phyloP scores from a whole-genome alignment of 2,113 vertebrate species.

The Parotia lawesii region DNA sequence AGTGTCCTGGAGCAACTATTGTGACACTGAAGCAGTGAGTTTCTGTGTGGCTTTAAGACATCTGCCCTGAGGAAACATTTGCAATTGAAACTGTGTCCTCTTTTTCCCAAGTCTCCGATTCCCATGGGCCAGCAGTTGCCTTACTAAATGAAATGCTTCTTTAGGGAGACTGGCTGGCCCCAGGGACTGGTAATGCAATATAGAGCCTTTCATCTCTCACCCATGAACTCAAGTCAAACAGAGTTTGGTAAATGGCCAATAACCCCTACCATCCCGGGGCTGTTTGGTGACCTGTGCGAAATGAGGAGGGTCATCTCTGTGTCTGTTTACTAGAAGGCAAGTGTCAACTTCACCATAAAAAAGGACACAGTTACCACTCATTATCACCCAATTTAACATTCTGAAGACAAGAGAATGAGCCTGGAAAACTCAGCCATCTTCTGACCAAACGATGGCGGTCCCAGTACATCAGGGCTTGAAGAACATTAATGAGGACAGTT shows the following conservation, averaged over 20 bases:
- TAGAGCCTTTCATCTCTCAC: slow-evolving; percentile 45
- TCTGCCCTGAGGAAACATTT: slow-evolving; percentile 17
- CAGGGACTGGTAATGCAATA: slow-evolving; percentile 18
- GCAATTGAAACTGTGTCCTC: background rate
- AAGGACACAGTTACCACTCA: background rate
- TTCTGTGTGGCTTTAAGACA: slow-evolving; percentile 7
- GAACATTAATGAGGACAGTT: slow-evolving; percentile 6
- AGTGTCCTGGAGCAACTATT: background rate
- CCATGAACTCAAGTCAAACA: slow-evolving; percentile 58
- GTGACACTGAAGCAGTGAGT: background rate
- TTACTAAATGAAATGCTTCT: slow-evolving; percentile 23
- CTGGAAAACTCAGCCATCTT: background rate
- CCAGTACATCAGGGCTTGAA: background rate
- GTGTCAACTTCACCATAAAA: slow-evolving; percentile 45
- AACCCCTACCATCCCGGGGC: slow-evolving; percentile 32
- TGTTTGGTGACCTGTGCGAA: slow-evolving; percentile 48
- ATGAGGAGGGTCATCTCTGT: slow-evolving; percentile 45
- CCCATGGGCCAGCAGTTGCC: background rate
- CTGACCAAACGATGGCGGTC: background rate
- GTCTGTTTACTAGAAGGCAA: slow-evolving; percentile 52
- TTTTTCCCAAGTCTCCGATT: background rate
- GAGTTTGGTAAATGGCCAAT: slow-evolving; percentile 52
- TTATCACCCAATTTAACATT: slow-evolving; percentile 51
- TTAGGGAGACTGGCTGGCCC: slow-evolving; percentile 2
- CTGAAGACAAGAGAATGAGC: slow-evolving; percentile 19